A percentile compares a stretch with the other conserved stretches of the same genome.
These are phyloP conservation scores for Acrocephalus arundinaceus DNA, from an alignment of 2,113 vertebrate species.

Conservation along the genomic window DNA sequence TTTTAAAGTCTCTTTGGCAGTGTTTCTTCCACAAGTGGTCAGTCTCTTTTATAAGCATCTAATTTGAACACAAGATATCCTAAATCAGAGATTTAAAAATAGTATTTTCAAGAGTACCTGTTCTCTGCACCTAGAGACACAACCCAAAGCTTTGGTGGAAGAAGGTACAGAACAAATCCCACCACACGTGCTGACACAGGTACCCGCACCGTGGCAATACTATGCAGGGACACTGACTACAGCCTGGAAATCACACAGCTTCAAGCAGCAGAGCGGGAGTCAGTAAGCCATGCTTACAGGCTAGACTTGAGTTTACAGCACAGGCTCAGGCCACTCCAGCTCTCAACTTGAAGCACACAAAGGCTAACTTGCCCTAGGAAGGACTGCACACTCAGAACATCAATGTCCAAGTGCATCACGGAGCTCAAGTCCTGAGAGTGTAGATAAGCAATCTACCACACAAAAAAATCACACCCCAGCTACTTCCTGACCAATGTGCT, in stretches of 20 bases:
- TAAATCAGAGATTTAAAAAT: not conserved
- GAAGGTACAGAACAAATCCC: not conserved
- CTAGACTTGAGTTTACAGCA: not conserved
- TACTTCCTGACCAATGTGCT: not conserved
- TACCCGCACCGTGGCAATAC: not conserved
- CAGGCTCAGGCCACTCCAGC: not conserved
- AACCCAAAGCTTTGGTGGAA: not conserved
- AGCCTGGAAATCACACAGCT: not conserved
- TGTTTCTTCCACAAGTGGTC: slow-evolving; percentile 86
- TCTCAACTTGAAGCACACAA: not conserved
- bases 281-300: not conserved
- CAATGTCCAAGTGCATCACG: not conserved
- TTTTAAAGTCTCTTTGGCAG: slow-evolving; percentile 83
- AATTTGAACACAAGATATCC: not conserved
- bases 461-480: not conserved
- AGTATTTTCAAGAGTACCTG: not conserved
- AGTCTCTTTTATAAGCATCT: slow-evolving; percentile 76
- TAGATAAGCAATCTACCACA: not conserved
- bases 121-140: not conserved
- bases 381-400: not conserved
- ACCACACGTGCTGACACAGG: not conserved
- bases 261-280: not conserved
- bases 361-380: not conserved
- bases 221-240: not conserved
- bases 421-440: not conserved